Base-by-base conservation (phyloP, 2,797 vertebrate species). In the Pyrocephalus nanus region DNA sequence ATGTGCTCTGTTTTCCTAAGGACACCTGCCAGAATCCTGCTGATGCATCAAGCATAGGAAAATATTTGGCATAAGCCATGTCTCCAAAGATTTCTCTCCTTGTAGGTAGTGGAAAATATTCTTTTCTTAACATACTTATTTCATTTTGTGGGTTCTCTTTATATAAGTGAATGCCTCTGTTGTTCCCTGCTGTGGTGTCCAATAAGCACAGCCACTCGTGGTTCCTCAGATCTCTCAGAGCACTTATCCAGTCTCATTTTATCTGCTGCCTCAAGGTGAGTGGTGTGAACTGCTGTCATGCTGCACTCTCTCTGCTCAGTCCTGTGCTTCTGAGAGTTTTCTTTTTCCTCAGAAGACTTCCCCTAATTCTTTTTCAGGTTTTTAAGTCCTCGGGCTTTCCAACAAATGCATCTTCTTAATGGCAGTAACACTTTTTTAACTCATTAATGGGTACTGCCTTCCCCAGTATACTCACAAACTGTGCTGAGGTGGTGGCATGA, bases 1-100 rank as follows among this genome's bases (percentile, higher is more conserved):
- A 66, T 48, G 60, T n/a, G 34, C 69, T 91, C 57, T 95, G 84
- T 94, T 91, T 96, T 95, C 75, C 69, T 92, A 92, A 88, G 95
- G 75, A 86, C 86, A 95, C 92, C 93, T 90, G 93, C 91, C 93
- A 95, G 94, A 88, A 89, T 62, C 92, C 86, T 90, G 86, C 87
- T 90, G 92, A 88, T 96, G 84, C 87, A 88, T 48, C 95, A 94
- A 89, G 69, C 75, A 69, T 9, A 74, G 86, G 67, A 92, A 93
- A 95, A 86, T 86, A 96, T 29, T 91, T 93, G 95, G 95, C 91
- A 60, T 50, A 58, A 83, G 26, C 27, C 30, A 69, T 0, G 38
- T 82, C 78, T 91, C 94, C 65, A 55, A 88, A 91, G 65, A 91
- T 93, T 91, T 96, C 42, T 91, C 77, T 79, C 88, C 69, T 82